Evolutionary conservation across 1,140 invertebrate species (phyloP), one percentile per base, ranked within the genome.

Genomic region (Calliopsis andreniformis): DNA sequence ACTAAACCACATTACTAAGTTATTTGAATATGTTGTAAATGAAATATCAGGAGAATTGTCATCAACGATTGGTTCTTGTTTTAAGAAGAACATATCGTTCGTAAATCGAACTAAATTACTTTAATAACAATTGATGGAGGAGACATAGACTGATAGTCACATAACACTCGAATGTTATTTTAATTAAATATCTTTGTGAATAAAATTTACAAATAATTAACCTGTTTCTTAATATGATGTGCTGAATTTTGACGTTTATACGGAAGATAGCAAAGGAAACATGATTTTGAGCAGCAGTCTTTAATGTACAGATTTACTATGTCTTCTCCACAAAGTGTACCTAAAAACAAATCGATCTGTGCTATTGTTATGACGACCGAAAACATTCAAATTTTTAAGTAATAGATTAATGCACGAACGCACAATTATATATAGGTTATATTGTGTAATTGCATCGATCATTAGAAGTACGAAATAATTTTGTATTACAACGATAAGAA

Each of bases 371-470:
- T 8, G 2, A 20, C 10, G 8, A 58, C 7, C 18, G 55, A 58
- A 35, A 32, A 58, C 20, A 16, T 18, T 6, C 20, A 25, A 35
- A 7, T 35, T 58, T 35, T 51, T 35, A 6, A 35, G 30, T 20
- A 1, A 35, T n/a, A 14, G 30, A 32, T 58, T 58, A 58, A 58
- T 58, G 20, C 18, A 35, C 20, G 16, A 58, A 58, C 55, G 55
- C 55, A 58, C 55, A 58, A 58, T 35, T 58, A 18, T 58, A 58
- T 10, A 58, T 58, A 58, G 35, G 55, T 58, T 58, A 58, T 12
- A 8, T 56, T 18, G 25, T 32, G 28, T 56, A 56, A 30, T 56
- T 32, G n/a, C 32, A 30, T 58, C 16, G 7, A 58, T 35, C n/a
- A 20, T 20, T n/a, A 35, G 35, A 20, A 16, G 20, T n/a, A 16